Evolutionary conservation across 35 echinoderm and acorn worm genomes (phyloP), one percentile per base, ranked within the genome.

Genomic region (Hemicentrotus pulcherrimus): DNA sequence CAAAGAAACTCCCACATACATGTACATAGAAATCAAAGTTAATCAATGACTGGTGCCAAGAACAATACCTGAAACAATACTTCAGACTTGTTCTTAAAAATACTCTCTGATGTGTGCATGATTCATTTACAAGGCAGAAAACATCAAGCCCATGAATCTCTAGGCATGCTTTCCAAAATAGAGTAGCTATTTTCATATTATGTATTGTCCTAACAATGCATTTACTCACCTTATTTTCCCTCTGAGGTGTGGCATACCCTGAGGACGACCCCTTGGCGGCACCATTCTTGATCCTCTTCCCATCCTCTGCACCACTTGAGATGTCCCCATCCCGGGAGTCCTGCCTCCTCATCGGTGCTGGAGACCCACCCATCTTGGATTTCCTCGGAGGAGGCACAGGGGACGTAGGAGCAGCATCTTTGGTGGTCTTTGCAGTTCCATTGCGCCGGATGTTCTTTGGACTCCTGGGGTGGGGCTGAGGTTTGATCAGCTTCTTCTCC

Each of bases 311-410:
- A 70, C 96, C 96, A 48, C 96, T 96, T 47, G 94, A 94, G 46
- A 96, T 94, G n/a, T 96, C 96, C 22, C 94, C 96, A 95, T 96
- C 94, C 16, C 33, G 46, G 32, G 96, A 96, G 61, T 96, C 96
- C 47, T 94, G 94, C 52, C 94, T 94, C 86, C 87, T 48, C 48
- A 94, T 32, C 8, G 86, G 48, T 41, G 88, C 32, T 3, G 32
- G 32, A 33, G 88, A 90, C 0, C 65, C 88, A 32, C 65, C 88
- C 32, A 90, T 90, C 31, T 90, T 90, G 31, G 88, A 90, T 90
- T 22, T 90, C 88, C 88, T 90, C 32, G 88, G 88, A 10, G 88
- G 32, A 18, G 88, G 88, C 32, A 22, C 4, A 7, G 88, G 88
- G 18, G 88, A 90, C 9, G 88, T 15, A 24, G 88, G 88, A 45